Evolutionary conservation across 2,888 invertebrate genomes (phyloP), one percentile per base, ranked within the genome.

Genomic region (Troglohyphantes excavatus): DNA sequence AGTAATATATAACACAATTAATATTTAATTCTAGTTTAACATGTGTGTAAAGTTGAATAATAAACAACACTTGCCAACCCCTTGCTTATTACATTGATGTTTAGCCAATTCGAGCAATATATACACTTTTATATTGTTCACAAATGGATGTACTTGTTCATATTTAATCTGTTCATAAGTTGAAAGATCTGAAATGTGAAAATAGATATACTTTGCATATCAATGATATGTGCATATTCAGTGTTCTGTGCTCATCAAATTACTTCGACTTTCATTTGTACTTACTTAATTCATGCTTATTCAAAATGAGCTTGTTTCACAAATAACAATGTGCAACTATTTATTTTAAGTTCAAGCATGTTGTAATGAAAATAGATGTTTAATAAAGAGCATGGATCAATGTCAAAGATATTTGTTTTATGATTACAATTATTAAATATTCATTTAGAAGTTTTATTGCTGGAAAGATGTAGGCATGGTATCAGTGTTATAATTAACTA

Each of bases 261-360:
- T 33, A 33, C 33, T 17, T 53, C 17, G n/a, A 53, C 39, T 53
- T 9, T 53, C n/a, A 53, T 53, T 13, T 53, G 53, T 53, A 53
- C 53, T 53, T 53, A 53, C 53, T 53, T 53, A 9, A 33, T 33
- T 33, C 33, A 53, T 53, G 53, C 53, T 53, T 53, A 53, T n/a
- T 53, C 13, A 53, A 53, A 53, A 53, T 53, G 53, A 53, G 53
- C 53, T 53, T 53, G 13, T 17, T 53, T 13, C 53, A 53, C 53
- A 53, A 53, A 11, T 11, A 39, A 53, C 53, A 53, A 53, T 53
- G 53, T 53, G 53, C 53, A 5, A 53, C 53, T 53, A 53, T 53
- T 53, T 53, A 53, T 53, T 53, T 53, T 53, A 9, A 53, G 53
- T 53, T 53, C 53, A 53, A 53, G 53, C 53, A 53, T 53, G 53